Evolutionary conservation across 2,888 invertebrate genomes (phyloP).

Genomic region (Tenodera sinensis): DNA sequence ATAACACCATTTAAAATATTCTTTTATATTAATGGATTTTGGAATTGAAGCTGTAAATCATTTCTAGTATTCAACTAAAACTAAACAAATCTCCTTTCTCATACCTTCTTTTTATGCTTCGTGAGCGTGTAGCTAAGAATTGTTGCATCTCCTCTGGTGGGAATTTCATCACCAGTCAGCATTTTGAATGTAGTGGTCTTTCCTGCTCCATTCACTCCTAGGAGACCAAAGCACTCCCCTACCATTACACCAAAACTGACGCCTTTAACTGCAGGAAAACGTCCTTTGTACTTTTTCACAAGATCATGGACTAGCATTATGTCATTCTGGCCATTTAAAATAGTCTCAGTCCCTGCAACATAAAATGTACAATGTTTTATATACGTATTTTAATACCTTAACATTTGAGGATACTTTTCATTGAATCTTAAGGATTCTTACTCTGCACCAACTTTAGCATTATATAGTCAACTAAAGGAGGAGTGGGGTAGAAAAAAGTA

Average conservation of each 20-base stretch:
- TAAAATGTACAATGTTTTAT: not conserved
- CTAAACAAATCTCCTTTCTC: not conserved
- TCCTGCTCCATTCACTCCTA: conserved; percentile 54
- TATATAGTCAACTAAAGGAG: too few species aligned
- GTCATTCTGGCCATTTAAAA: conserved; percentile 37
- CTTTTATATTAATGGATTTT: too few species aligned
- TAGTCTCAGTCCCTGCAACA: not conserved
- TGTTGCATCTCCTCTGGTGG: conserved; percentile 45
- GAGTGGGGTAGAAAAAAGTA: too few species aligned
- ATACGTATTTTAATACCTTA: not conserved
- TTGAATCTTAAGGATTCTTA: too few species aligned
- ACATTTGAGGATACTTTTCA: too few species aligned
- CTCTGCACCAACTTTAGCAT: too few species aligned
- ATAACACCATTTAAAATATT: too few species aligned
- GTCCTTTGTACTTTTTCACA: conserved; percentile 55
- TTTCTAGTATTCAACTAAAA: too few species aligned
- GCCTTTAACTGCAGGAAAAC: conserved; percentile 58
- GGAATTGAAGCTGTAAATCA: too few species aligned
- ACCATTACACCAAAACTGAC: conserved; percentile 62
- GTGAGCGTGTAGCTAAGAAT: conserved; percentile 45
- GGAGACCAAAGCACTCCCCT: conserved; percentile 47
- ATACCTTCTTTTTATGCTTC: conserved; percentile 21
- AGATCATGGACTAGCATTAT: conserved; percentile 57
- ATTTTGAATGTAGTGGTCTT: conserved; percentile 55
- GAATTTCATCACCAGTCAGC: conserved; percentile 50